A percentile compares a stretch with the other conserved stretches of the same genome.
Conservation (phyloP, 2,113 vertebrate species). For the Ivindomyrus marchei region DNA sequence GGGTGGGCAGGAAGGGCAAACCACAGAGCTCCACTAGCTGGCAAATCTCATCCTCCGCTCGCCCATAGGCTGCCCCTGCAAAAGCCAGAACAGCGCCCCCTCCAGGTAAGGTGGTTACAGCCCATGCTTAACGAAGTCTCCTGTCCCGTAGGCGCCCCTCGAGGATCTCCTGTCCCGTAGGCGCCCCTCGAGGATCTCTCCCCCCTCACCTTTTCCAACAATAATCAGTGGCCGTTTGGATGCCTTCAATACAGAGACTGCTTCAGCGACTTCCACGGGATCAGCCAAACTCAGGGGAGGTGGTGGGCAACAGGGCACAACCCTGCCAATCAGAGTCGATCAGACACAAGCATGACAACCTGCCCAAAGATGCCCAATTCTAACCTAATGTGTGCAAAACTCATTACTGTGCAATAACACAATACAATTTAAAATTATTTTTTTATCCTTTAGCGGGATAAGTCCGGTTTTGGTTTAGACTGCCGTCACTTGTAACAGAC, state of each 20-base stretch:
- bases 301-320: conserved; percentile 64
- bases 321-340: conserved; percentile 50
- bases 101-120: background rate
- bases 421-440: no score
- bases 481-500: conserved; percentile 44
- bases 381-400: background rate
- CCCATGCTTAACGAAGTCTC: background rate
- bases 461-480: background rate
- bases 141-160: background rate
- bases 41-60: conserved; percentile 69
- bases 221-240: conserved; percentile 80
- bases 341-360: background rate
- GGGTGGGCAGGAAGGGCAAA: conserved; percentile 87
- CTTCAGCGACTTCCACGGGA: conserved; percentile 51
- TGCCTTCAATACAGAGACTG: conserved; percentile 58
- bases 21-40: conserved; percentile 72
- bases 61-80: conserved; percentile 82
- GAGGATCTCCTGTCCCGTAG: background rate
- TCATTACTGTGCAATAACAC: background rate
- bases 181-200: background rate
- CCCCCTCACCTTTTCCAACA: conserved; percentile 79
- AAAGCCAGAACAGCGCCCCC: background rate
- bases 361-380: background rate
- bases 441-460: background rate
- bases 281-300: conserved; percentile 74